A percentile compares a stretch with the other conserved stretches of the same genome.
Conservation (phyloP, 2,888 invertebrate genomes). For the Ornithoptera priamus region DNA sequence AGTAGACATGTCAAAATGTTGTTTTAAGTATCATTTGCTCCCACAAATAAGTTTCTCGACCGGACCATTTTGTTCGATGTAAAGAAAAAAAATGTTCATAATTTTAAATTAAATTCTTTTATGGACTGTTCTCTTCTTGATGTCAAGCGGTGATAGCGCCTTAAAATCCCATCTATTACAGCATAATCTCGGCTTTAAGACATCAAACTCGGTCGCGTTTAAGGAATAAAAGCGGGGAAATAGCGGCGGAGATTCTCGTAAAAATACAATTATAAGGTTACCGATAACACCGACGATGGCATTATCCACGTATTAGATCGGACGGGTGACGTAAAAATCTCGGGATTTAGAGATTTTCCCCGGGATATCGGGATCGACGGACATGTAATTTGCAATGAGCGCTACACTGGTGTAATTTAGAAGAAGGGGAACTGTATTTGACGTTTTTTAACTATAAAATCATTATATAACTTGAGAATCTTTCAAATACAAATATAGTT, state of each 20-base stretch:
- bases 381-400: slow-evolving; percentile 37
- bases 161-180: slow-evolving; percentile 24
- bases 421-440: neutral
- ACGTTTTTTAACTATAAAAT: neutral
- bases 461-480: neutral
- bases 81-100: neutral
- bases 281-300: slow-evolving; percentile 26
- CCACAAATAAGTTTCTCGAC: no score
- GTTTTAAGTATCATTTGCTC: neutral
- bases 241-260: slow-evolving; percentile 14
- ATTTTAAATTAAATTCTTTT: slow-evolving; percentile 10
- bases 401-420: neutral
- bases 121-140: slow-evolving; percentile 12
- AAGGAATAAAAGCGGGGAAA: slow-evolving; percentile 13
- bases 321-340: slow-evolving; percentile 31
- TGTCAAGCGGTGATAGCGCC: slow-evolving; percentile 9
- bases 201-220: slow-evolving; percentile 17
- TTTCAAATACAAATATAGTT: no score
- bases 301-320: slow-evolving; percentile 27
- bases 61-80: no score
- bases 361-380: slow-evolving; percentile 32
- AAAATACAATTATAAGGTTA: slow-evolving; percentile 30
- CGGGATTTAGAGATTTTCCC: slow-evolving; percentile 35
- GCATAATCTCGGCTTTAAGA: slow-evolving; percentile 21
- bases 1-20: neutral